Base-by-base conservation (phyloP, 2,113 vertebrate genomes). In the Phrynosoma platyrhinos region DNA sequence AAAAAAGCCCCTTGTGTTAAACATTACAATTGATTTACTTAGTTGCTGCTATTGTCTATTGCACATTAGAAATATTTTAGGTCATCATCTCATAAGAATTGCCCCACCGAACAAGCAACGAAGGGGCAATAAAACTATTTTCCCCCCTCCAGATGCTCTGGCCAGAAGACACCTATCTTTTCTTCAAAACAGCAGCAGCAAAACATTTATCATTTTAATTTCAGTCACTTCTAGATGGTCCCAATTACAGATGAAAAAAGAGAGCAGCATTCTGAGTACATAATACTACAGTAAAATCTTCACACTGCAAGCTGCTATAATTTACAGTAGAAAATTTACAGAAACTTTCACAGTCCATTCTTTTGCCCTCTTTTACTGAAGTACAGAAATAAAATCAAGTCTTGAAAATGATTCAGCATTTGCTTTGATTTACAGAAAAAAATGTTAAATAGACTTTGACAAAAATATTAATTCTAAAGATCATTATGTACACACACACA, bases 1-100 rank as follows among this genome's bases (percentile, higher is more conserved):
- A 72, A 92, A 82, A 80, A 95, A 90, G 25, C 84, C 12, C 58
- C 58, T 81, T 42, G 94, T 82, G 79, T 90, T 83, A 79, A 62
- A 91, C 9, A 88, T 87, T 74, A 78, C 30, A 80, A 66, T 36
- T 47, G 66, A 81, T 86, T 90, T 55, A 2, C 85, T 47, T 86
- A 88, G 76, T 32, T 82, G 30, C 69, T 83, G 91, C 93, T 72
- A 72, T 88, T 18, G 83, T 12, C 84, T 85, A 78, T 0, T 92
- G 71, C 71, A 58, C 87, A 53, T 21, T n/a, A 82, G 52, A 87
- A 90, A 85, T 88, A 79, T 40, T 92, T 55, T 76, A 53, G 85
- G 83, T 82, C 83, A 69, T 0, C 0, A 90, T 82, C 75, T 90
- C 2, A 85, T 58, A 68, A 83, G 52, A 3, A 58, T 53, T n/a